Evolutionary conservation across 2,113 vertebrate genomes (phyloP), one percentile per base, ranked within the genome.

Genomic region (Rhipidura dahli): DNA sequence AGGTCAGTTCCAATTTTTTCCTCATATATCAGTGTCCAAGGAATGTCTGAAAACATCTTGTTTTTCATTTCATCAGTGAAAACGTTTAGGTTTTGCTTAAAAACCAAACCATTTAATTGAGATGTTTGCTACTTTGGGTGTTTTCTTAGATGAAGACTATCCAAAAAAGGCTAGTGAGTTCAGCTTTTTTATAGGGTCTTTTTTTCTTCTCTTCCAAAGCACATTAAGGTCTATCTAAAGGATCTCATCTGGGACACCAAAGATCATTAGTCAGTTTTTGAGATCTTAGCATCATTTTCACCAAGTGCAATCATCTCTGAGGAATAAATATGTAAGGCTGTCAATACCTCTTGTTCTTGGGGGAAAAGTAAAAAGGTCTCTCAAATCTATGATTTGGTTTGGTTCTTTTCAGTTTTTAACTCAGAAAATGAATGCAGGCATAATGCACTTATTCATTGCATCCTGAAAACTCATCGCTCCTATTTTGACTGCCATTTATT

Each of bases 41-140:
- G 35, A 96, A 96, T 96, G 84, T 39, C 54, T 51, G 64, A 88
- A 96, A 96, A 93, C 24, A 83, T 94, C 39, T 83, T 88, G 49
- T 11, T 94, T 96, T 96, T 83, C 54, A 88, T 80, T 90, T 87
- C 9, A 51, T 70, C 53, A 23, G 42, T 70, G 47, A 87, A 94
- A 96, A 77, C 21, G 63, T 83, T 85, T 54, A 18, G 39, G 66
- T 77, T 91, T 93, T 86, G 4, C 63, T 85, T 60, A 79, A 94
- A 83, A 83, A 24, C 1, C 12, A 84, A 83, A 79, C 13, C 15
- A 31, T 83, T 86, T 92, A 66, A 54, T 92, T 73, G 53, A 89
- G 45, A 82, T 5, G 3, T 60, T 69, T 87, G 15, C 11, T 89
- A 49, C 49, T 83, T 80, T 22, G 40, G 33, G 47, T 89, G 49